Conservation (phyloP, 53 echinoderm and acorn worm genomes). For the Luidia sarsii region DNA sequence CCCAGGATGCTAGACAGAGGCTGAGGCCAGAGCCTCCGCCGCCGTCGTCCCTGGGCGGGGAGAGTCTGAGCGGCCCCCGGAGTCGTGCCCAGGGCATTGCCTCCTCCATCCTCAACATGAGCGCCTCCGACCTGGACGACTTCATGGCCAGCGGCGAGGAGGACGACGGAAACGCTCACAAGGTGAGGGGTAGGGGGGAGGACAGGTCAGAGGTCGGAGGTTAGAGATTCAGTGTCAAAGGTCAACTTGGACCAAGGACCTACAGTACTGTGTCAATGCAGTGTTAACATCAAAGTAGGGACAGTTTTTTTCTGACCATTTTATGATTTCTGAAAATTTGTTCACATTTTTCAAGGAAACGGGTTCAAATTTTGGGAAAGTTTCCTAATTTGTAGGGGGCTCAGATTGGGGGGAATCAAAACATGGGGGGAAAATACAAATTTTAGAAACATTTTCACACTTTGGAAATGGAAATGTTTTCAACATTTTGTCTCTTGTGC, state of each 20-base stretch:
- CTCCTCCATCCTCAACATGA: constrained; percentile 88
- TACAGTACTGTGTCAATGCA: background rate
- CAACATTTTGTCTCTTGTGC: too few species aligned
- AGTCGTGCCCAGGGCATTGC: constrained; percentile 86
- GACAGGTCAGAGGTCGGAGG: too few species aligned
- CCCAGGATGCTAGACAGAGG: constrained; percentile 39
- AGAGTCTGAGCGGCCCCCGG: constrained; percentile 53
- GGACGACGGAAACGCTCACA: background rate
- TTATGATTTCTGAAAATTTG: too few species aligned
- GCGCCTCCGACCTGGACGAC: constrained; percentile 85
- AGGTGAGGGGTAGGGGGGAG: constrained; percentile 4
- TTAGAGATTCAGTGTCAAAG: background rate
- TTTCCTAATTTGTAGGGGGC: too few species aligned
- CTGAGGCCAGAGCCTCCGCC: background rate
- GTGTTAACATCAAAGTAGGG: background rate
- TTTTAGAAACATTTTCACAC: too few species aligned
- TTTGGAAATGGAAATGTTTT: too few species aligned
- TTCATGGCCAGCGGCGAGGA: constrained; percentile 74
- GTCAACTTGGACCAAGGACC: background rate
- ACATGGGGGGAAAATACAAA: too few species aligned
- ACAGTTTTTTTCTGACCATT: too few species aligned
- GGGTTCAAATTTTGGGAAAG: too few species aligned
- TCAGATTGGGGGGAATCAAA: too few species aligned
- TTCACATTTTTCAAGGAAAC: too few species aligned
- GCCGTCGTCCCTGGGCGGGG: background rate